Evolutionary conservation across 2,797 vertebrate genomes (phyloP).

Genomic region (Myripristis jacobus): DNA sequence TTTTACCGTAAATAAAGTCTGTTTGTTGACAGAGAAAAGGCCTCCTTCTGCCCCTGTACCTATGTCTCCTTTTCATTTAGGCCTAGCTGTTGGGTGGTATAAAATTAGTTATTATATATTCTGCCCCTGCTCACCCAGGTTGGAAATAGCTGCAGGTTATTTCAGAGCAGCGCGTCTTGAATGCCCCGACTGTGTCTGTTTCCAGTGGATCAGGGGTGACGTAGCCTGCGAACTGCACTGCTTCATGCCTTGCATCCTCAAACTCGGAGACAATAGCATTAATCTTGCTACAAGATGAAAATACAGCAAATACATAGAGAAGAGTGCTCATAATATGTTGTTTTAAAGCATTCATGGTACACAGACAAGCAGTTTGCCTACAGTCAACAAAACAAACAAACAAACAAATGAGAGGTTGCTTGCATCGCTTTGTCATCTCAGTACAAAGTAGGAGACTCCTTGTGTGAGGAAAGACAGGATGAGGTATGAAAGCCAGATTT

Average conservation of each 20-base stretch:
- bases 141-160: conserved; percentile 76
- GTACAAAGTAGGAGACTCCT: conserved; percentile 8
- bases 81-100: conserved; percentile 37
- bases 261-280: conserved; percentile 23
- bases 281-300: conserved; percentile 3
- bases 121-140: conserved; percentile 55
- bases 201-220: conserved; percentile 12
- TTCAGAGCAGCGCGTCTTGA: conserved; percentile 61
- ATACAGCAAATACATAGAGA: not conserved
- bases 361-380: not conserved
- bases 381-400: too few species aligned
- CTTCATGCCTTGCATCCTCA: conserved; percentile 15
- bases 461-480: conserved; percentile 31
- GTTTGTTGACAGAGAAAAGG: conserved; percentile 31
- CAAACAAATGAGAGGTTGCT: not conserved
- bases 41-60: conserved; percentile 1
- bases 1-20: conserved; percentile 22
- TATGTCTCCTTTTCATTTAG: conserved; percentile 16
- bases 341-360: conserved; percentile 9
- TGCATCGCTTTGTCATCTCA: not conserved
- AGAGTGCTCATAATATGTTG: not conserved
- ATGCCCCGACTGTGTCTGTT: conserved; percentile 38
- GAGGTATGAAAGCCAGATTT: conserved; percentile 13
- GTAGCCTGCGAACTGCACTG: not conserved
- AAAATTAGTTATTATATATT: conserved; percentile 66